A percentile compares a stretch with the other conserved stretches of the same genome.
Conservation (phyloP, 2,888 invertebrate genomes). For the Limnephilus auricula region DNA sequence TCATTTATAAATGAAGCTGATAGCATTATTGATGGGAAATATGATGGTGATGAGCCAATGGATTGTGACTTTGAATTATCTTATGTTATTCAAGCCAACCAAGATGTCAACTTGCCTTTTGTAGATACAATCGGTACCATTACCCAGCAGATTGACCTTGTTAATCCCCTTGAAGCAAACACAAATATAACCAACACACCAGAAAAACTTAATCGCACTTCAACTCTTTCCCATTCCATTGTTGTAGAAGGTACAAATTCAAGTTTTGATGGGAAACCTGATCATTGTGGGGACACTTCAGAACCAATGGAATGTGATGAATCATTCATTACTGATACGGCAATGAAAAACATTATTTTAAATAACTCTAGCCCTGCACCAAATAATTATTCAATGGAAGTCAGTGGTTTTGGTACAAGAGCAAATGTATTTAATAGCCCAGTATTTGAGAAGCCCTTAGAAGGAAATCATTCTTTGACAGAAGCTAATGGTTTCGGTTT, state of each 20-base stretch:
- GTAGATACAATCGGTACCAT: neutral
- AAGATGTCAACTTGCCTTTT: neutral
- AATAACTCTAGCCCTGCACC: neutral
- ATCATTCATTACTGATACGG: slow-evolving; percentile 17
- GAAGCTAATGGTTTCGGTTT: neutral
- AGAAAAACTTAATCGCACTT: slow-evolving; percentile 19
- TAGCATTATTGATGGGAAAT: slow-evolving; percentile 6
- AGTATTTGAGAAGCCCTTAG: neutral
- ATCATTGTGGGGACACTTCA: neutral
- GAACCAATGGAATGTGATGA: slow-evolving; percentile 57
- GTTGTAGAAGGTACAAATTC: neutral
- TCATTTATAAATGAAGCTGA: slow-evolving; percentile 9
- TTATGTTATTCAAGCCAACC: neutral
- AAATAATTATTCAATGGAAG: neutral
- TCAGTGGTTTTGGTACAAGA: neutral
- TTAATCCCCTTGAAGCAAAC: slow-evolving; percentile 48
- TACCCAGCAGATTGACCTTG: neutral
- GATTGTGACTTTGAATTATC: slow-evolving; percentile 60
- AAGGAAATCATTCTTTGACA: neutral
- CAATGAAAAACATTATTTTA: slow-evolving; percentile 2
- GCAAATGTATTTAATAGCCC: neutral
- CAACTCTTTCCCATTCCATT: slow-evolving; percentile 8
- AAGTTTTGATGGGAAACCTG: neutral
- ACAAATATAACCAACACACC: slow-evolving; percentile 42
- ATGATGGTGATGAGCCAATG: slow-evolving; percentile 62